phyloP scores from a whole-genome alignment of 2,888 invertebrate species.

The Amphipoea oculea region DNA sequence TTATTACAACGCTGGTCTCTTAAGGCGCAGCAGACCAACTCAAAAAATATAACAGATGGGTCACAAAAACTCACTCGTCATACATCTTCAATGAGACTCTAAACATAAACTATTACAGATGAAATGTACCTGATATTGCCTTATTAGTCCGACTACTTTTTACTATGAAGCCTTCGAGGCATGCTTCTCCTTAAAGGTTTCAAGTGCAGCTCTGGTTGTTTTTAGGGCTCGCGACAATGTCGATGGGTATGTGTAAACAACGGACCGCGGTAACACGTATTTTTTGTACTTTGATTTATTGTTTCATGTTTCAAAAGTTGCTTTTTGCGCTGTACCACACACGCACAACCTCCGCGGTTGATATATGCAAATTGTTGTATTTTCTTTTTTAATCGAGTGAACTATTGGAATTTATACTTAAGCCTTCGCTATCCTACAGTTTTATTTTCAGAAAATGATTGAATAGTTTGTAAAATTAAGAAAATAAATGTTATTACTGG shows the following conservation, averaged over 20 bases:
- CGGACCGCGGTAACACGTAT: constrained; percentile 87
- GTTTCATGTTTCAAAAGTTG: constrained; percentile 87
- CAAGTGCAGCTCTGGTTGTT: constrained; percentile 73
- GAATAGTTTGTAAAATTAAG: constrained; percentile 37
- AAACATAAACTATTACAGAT: constrained; percentile 62
- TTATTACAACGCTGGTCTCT: constrained; percentile 79
- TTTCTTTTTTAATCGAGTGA: constrained; percentile 58
- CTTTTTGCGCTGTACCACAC: constrained; percentile 87
- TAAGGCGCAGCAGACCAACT: constrained; percentile 69
- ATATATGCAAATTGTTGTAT: constrained; percentile 76
- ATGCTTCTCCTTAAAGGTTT: constrained; percentile 78
- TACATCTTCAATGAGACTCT: constrained; percentile 47
- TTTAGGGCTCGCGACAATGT: constrained; percentile 85
- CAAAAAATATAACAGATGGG: constrained; percentile 43
- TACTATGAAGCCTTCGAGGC: constrained; percentile 49
- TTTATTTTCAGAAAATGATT: constrained; percentile 54
- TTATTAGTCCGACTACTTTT: constrained; percentile 57
- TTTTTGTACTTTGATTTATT: constrained; percentile 89
- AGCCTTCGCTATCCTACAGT: constrained; percentile 23
- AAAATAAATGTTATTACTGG: constrained; percentile 45
- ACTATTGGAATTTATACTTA: constrained; percentile 63
- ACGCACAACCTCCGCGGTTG: constrained; percentile 83
- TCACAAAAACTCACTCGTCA: constrained; percentile 42
- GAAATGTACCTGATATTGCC: constrained; percentile 57
- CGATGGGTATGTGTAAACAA: constrained; percentile 85